A percentile compares a stretch with the other conserved stretches of the same genome.
These are phyloP conservation scores for Toxonevra muliebris DNA, from an alignment of 2,888 invertebrate genomes.

Conservation along the genomic window DNA sequence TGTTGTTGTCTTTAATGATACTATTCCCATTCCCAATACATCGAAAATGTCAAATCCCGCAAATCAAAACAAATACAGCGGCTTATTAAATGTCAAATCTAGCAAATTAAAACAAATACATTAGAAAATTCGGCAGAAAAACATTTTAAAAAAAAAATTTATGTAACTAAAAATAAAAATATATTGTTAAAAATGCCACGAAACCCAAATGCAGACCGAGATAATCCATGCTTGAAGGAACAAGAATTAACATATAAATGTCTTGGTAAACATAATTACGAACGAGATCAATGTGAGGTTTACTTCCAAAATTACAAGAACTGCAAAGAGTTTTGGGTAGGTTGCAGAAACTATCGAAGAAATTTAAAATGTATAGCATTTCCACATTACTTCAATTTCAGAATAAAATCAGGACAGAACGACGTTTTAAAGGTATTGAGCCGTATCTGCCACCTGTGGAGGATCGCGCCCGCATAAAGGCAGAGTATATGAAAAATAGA, in stretches of 20 bases:
- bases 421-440: slow-evolving; percentile 71
- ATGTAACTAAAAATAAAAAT: background rate
- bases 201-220: slow-evolving; percentile 57
- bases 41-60: too few species aligned
- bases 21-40: too few species aligned
- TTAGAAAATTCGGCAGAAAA: too few species aligned
- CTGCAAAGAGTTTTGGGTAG: slow-evolving; percentile 87
- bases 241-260: slow-evolving; percentile 77
- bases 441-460: slow-evolving; percentile 76
- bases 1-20: too few species aligned
- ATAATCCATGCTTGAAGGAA: slow-evolving; percentile 69
- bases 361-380: background rate
- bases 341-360: slow-evolving; percentile 21
- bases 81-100: too few species aligned
- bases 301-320: slow-evolving; percentile 81
- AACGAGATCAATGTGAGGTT: slow-evolving; percentile 72
- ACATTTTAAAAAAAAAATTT: too few species aligned
- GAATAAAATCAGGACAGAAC: slow-evolving; percentile 70
- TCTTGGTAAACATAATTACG: slow-evolving; percentile 73
- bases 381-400: slow-evolving; percentile 57
- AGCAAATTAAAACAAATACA: too few species aligned
- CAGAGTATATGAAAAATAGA: slow-evolving; percentile 68
- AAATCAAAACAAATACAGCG: too few species aligned
- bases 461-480: slow-evolving; percentile 75
- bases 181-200: slow-evolving; percentile 61